A percentile compares a stretch with the other conserved stretches of the same genome.
Conservation (phyloP, 2,113 vertebrate species). For the Xenopus tropicalis region DNA sequence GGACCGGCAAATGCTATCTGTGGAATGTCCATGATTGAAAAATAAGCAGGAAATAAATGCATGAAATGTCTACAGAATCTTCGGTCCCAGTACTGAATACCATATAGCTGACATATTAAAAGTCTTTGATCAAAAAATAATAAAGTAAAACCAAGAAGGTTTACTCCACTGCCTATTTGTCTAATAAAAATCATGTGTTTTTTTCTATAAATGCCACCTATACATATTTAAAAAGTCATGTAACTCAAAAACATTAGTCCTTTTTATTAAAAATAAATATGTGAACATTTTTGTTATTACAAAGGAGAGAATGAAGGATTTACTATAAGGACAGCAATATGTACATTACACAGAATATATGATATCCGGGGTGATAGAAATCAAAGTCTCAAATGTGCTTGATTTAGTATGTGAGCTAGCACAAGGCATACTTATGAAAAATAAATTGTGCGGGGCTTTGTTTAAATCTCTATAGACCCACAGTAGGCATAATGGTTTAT, state of each 20-base stretch:
- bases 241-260: neutral
- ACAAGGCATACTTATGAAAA: no score
- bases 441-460: no score
- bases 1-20: conserved; percentile 22
- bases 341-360: no score
- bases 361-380: no score
- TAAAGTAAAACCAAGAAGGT: conserved; percentile 19
- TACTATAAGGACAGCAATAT: no score
- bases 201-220: conserved; percentile 14
- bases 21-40: conserved; percentile 16
- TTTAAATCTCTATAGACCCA: no score
- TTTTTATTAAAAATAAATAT: neutral
- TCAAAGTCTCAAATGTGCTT: no score
- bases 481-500: no score
- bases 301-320: no score
- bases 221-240: neutral
- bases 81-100: conserved; percentile 26
- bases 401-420: no score
- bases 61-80: conserved; percentile 18
- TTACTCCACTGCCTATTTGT: conserved; percentile 17
- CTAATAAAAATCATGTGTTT: conserved; percentile 18
- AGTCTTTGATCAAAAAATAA: conserved; percentile 37
- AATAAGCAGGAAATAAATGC: conserved; percentile 23
- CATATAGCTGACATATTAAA: conserved; percentile 21
- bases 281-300: no score